Percentiles rank a stretch among this genome's conserved stretches.
These are phyloP conservation scores for Neodiprion pinetum DNA, from an alignment of 1,140 invertebrate genomes.

Conservation along the genomic window DNA sequence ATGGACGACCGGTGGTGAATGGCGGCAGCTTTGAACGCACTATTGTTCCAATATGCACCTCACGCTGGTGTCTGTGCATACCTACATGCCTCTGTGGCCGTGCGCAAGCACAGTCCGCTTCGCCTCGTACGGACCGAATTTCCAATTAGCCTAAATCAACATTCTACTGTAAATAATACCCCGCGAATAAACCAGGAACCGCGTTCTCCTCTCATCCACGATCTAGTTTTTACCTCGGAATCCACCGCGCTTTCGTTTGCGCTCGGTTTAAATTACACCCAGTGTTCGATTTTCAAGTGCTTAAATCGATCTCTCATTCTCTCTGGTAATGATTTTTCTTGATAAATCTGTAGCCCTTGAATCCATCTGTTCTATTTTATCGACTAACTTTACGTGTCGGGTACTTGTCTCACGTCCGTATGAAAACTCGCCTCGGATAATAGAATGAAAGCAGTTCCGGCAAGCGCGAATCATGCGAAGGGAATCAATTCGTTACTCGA, in stretches of 20 bases:
- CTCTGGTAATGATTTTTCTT: background rate
- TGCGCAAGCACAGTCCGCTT: too few relatives aligned
- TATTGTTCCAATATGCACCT: background rate
- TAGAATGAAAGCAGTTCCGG: too few relatives aligned
- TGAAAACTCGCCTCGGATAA: background rate
- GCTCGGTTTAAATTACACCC: conserved; percentile 1
- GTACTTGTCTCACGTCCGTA: background rate
- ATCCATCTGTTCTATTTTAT: background rate
- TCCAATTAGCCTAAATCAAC: conserved; percentile 4
- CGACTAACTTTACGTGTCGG: background rate
- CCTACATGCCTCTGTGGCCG: background rate
- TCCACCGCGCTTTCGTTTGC: background rate
- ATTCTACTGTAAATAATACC: background rate
- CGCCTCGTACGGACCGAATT: background rate
- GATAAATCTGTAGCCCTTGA: background rate
- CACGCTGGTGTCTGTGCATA: background rate
- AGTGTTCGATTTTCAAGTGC: background rate
- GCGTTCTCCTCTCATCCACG: background rate
- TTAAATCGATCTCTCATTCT: background rate
- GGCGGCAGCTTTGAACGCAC: background rate
- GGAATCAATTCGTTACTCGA: background rate
- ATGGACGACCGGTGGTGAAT: background rate
- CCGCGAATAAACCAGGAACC: background rate
- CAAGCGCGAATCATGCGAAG: background rate
- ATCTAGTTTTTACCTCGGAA: background rate